Evolutionary conservation across 1,140 invertebrate genomes (phyloP), one percentile per base, ranked within the genome.

Genomic region (Drosophila azteca): DNA sequence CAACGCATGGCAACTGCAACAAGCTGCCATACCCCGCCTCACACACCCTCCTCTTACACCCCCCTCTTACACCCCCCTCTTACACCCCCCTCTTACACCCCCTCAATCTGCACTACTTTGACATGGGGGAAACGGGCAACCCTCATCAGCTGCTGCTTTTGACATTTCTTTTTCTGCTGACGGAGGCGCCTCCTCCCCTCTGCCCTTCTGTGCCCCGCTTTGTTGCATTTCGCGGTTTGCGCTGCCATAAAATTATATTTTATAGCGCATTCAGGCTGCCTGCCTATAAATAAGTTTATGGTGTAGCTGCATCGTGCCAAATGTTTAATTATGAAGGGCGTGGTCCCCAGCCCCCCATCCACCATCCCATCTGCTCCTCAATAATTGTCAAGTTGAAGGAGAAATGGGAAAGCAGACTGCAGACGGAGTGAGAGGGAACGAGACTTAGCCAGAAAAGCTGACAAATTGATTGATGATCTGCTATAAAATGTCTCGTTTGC

Each of bases 381-480:
- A 77, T 82, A 77, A 76, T 75, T 78, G 76, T 79, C 73, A 77
- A 77, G 67, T 72, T 70, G 67, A 35, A 3, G 35, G 11, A 13
- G 0, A 11, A 9, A 35, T 9, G 31, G 9, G 31, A 9, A 3
- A 2, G 0, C 31, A 35, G 9, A 9, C 9, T 35, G 31, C 15
- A 22, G 17, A 20, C 17, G 20, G 31, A 49, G 13, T 20, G 8
- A 41, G 46, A 24, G 59, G 51, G 69, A n/a, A n/a, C 29, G 20
- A 20, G 29, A 45, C 65, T 60, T 84, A 41, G 61, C 75, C 39
- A 43, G 72, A 57, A 15, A 43, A 77, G 71, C 79, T 79, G 84
- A 88, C 83, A 88, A 88, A 88, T 88, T 88, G 83, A 88, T 88
- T 88, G 83, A 88, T 88, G 83, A 88, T 83, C 84, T 88, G 83